Evolutionary conservation across 1,140 invertebrate species (phyloP), one percentile per base, ranked within the genome.

Genomic region (Lethocerus indicus): DNA sequence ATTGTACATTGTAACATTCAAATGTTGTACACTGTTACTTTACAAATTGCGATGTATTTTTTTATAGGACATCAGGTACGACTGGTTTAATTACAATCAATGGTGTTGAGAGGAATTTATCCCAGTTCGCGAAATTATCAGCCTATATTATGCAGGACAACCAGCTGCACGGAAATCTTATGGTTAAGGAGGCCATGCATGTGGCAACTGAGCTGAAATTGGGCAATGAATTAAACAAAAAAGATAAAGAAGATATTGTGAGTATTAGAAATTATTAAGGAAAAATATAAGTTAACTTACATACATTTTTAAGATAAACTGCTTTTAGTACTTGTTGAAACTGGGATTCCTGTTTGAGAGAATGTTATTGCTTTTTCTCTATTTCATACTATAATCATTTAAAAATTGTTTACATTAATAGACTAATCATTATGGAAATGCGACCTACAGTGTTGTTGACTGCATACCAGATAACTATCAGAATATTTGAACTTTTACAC

Each of bases 101-200:
- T 61, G 87, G 85, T 0, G 73, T 78, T 54, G 84, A 88, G 59
- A 75, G 92, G 47, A 86, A 93, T 65, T 64, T 93, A 51, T 82
- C 87, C 49, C 76, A 79, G 53, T 97, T 95, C 68, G 76, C 88
- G 29, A 95, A 95, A 70, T 74, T 94, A 52, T 92, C 89, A 0
- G 90, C 87, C 59, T 97, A 96, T 67, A 96, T 96, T 61, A 95
- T 95, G 89, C 93, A 96, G 66, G 89, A 96, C 61, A 95, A 96
- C 70, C 87, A 95, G 63, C 73, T 97, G 5, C 83, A 94, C 56
- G 83, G 81, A 0, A 91, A 95, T 69, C 73, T 96, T 41, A 90
- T 87, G 0, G 91, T 96, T 0, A 78, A 83, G 54, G 92, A 97
- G 69, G 81, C 90, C 2, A 92, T 96, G 87, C 78, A 78, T 56